Base-by-base conservation (phyloP, 2,797 vertebrate genomes). In the Florisuga fusca region DNA sequence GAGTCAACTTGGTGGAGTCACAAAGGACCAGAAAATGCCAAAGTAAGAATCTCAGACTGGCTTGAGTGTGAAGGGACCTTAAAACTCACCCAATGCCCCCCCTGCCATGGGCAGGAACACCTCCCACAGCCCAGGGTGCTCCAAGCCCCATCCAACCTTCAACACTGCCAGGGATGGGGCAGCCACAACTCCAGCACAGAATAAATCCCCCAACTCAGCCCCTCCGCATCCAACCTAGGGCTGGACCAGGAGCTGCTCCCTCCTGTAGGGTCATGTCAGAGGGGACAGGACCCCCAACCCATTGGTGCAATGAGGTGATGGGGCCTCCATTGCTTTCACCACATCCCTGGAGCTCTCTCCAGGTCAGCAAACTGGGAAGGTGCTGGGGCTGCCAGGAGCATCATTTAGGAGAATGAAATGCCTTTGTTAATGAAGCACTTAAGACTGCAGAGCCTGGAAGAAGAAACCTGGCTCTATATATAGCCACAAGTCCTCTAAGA, bases 261-360 rank as follows among this genome's bases (percentile, higher is more conserved):
- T 72, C 20, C 45, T 23, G 6, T 48, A 17, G 14, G 25, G 9
- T 29, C 27, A 3, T 3, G 15, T 43, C n/a, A 29, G 41, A 29
- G 10, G 31, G 33, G 27, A 12, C 26, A 46, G 58, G 22, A 45
- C 29, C 55, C 23, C 36, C 17, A 19, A 22, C 12, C 38, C 33
- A 10, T 22, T 10, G n/a, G 15, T 57, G 23, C 33, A 25, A 2
- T 4, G 31, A 12, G 31, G 3, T 48, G 54, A 20, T 36, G 54
- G 25, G 9, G 2, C 5, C 58, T 17, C 15, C 0, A 2, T 38
- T 31, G 34, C 36, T 72, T 21, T 72, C 2, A 1, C 15, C 12
- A 72, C 12, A 19, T n/a, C 38, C 50, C 50, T n/a, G 20, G 76
- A 73, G 59, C 8, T 45, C 17, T 34, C 55, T 79, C 13, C 27